Conservation (phyloP, 1,140 invertebrate genomes). For the Atta colombica region DNA sequence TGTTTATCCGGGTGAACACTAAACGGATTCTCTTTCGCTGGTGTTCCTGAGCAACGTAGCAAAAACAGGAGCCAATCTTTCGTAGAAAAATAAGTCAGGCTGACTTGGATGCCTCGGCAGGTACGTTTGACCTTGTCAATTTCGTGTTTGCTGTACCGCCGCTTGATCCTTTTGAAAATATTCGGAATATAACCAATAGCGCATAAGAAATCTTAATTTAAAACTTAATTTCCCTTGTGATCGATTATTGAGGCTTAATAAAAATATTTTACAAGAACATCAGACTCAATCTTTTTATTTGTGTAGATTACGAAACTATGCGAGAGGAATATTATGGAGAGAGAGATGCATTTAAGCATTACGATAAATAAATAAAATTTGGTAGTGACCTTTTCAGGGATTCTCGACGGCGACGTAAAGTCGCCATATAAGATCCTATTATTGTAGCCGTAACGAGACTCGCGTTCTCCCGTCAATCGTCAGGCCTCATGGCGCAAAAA, state of each 20-base stretch:
- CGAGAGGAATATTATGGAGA: background rate
- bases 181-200: background rate
- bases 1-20: constrained; percentile 65
- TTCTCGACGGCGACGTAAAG: background rate
- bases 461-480: constrained; percentile 29
- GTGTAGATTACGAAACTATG: background rate
- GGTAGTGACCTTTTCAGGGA: background rate
- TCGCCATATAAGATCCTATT: constrained; percentile 14
- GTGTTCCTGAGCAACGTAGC: constrained; percentile 67
- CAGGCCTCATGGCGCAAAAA: constrained; percentile 27
- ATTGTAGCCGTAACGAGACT: constrained; percentile 22
- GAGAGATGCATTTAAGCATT: background rate
- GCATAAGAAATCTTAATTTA: background rate
- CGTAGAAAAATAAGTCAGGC: constrained; percentile 57
- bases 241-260: background rate
- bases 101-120: constrained; percentile 62
- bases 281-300: background rate
- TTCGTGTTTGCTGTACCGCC: background rate
- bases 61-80: constrained; percentile 73
- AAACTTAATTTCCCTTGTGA: background rate
- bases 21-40: constrained; percentile 63
- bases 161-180: background rate
- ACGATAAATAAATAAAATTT: constrained; percentile 15
- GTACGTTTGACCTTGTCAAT: constrained; percentile 21
- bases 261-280: background rate